Percentiles rank a stretch among this genome's conserved stretches.
Conservation (phyloP, 1,140 invertebrate species). For the Radopholus similis region DNA sequence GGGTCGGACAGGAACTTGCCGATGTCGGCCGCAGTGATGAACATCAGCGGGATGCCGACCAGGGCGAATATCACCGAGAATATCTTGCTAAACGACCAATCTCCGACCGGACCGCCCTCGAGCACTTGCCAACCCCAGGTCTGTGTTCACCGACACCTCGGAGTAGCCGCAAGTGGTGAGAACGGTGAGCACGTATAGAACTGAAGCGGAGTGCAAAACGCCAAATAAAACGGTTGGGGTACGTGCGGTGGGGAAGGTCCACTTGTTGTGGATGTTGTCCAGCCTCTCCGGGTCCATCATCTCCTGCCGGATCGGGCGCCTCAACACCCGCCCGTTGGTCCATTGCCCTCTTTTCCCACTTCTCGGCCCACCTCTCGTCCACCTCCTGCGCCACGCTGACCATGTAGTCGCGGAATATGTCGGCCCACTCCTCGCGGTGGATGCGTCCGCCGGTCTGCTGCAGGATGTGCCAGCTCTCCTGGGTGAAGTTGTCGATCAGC, state of each 20-base stretch:
- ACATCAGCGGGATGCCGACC: slow-evolving; percentile 60
- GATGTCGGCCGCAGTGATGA: slow-evolving; percentile 61
- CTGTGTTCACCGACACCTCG: slow-evolving; percentile 60
- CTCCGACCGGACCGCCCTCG: no score
- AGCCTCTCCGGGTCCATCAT: slow-evolving; percentile 49
- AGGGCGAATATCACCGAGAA: slow-evolving; percentile 60
- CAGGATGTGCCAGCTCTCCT: slow-evolving; percentile 52
- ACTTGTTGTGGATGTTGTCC: slow-evolving; percentile 60
- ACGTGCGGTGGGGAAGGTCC: slow-evolving; percentile 55
- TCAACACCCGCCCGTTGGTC: not conserved
- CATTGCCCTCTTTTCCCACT: not conserved
- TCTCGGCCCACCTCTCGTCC: slow-evolving; percentile 39
- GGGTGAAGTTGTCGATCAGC: slow-evolving; percentile 57
- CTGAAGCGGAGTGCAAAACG: slow-evolving; percentile 2
- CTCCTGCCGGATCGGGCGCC: slow-evolving; percentile 54
- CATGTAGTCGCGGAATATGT: slow-evolving; percentile 53
- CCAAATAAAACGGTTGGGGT: not conserved
- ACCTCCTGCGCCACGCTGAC: slow-evolving; percentile 52
- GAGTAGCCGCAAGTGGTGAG: slow-evolving; percentile 60
- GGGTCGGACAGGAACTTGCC: slow-evolving; percentile 61
- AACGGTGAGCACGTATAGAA: slow-evolving; percentile 58
- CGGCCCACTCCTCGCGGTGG: slow-evolving; percentile 51
- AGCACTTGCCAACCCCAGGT: no score
- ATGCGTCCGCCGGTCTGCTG: slow-evolving; percentile 4
- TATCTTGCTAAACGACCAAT: slow-evolving; percentile 59